A percentile compares a stretch with the other conserved stretches of the same genome.
These are phyloP conservation scores for Ambastaia sidthimunki DNA, from an alignment of 2,797 vertebrate genomes.

Conservation along the genomic window DNA sequence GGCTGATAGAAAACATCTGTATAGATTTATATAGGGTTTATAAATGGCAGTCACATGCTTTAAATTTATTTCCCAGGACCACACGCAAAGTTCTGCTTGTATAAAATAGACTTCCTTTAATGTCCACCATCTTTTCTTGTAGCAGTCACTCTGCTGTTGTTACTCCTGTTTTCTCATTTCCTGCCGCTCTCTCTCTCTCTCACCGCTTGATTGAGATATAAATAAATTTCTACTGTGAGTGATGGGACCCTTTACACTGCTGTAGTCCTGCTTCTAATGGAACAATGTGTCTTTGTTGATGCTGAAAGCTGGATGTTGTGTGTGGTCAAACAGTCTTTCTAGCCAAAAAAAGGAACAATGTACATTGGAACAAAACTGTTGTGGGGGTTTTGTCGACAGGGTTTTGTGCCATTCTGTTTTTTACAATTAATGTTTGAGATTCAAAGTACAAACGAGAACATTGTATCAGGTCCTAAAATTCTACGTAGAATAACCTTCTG, in stretches of 20 bases:
- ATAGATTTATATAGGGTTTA: no score
- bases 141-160: conserved; percentile 34
- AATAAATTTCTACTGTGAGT: conserved; percentile 49
- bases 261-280: conserved; percentile 50
- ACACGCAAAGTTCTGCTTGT: neutral
- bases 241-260: conserved; percentile 39
- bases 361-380: conserved; percentile 35
- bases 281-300: conserved; percentile 57
- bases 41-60: neutral
- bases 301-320: conserved; percentile 28
- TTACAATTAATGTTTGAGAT: neutral
- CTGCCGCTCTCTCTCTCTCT: conserved; percentile 23
- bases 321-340: conserved; percentile 26
- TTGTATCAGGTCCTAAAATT: no score
- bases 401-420: conserved; percentile 49
- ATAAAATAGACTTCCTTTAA: conserved; percentile 21
- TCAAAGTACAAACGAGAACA: neutral
- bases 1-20: no score
- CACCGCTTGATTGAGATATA: conserved; percentile 52
- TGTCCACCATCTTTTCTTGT: conserved; percentile 28
- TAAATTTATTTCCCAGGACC: neutral
- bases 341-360: conserved; percentile 30
- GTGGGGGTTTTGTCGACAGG: conserved; percentile 33
- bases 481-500: neutral
- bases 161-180: conserved; percentile 35